A percentile compares a stretch with the other conserved stretches of the same genome.
These are phyloP conservation scores for Chloroceryle aenea DNA, from an alignment of 2,113 vertebrate genomes.

Conservation along the genomic window DNA sequence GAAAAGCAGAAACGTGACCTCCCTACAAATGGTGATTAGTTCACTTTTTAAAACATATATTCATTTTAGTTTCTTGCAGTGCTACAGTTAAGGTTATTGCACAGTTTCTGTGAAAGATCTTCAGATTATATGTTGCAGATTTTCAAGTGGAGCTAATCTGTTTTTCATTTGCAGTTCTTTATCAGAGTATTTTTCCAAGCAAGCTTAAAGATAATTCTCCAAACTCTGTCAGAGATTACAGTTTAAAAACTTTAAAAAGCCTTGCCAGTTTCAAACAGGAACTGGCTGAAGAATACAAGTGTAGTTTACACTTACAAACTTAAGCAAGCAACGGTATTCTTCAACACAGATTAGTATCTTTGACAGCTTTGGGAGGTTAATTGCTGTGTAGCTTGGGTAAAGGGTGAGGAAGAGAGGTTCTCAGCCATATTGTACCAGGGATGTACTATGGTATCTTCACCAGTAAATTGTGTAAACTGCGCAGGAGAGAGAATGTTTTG, in stretches of 20 bases:
- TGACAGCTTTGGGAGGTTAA: background rate
- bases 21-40: background rate
- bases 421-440: background rate
- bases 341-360: background rate
- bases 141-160: background rate
- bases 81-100: background rate
- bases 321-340: background rate
- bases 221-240: background rate
- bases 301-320: background rate
- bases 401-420: background rate
- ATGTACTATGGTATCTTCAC: background rate
- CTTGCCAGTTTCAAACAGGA: background rate
- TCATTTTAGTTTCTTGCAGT: background rate
- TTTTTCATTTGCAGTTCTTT: background rate
- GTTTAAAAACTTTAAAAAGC: background rate
- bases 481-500: background rate
- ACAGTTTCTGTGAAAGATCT: background rate
- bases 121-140: background rate
- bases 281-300: background rate
- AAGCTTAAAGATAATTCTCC: background rate
- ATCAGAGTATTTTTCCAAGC: background rate
- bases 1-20: background rate
- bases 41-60: background rate
- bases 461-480: background rate
- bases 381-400: background rate